A percentile compares a stretch with the other conserved stretches of the same genome.
Conservation (phyloP, 2,797 vertebrate species). For the Macroramphosus scolopax region DNA sequence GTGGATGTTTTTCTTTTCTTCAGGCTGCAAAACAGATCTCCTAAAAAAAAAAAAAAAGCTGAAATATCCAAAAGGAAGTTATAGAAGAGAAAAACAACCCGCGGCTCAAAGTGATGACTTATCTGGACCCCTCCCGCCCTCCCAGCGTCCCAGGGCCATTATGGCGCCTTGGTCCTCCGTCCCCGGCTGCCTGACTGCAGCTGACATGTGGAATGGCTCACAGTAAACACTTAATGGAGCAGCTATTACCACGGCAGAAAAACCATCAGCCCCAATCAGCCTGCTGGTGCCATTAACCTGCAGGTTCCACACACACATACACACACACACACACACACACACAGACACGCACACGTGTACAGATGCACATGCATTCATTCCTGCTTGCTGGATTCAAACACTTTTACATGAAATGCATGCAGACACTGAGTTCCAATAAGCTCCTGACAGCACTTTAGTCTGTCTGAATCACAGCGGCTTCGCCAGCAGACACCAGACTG, state of each 20-base stretch:
- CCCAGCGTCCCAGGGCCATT: no score
- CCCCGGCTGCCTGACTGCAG: slow-evolving; percentile 51
- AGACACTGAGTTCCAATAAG: no score
- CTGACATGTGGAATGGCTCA: slow-evolving; percentile 72
- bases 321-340: no score
- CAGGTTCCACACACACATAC: slow-evolving; percentile 16
- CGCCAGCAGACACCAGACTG: not conserved
- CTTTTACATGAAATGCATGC: no score
- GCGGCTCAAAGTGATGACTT: no score
- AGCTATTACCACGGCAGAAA: slow-evolving; percentile 53
- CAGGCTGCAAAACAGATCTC: no score
- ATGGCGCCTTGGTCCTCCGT: no score
- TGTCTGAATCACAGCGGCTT: slow-evolving; percentile 6
- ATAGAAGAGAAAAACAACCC: no score
- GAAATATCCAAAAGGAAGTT: no score
- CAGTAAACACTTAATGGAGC: slow-evolving; percentile 70
- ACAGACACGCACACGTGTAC: slow-evolving; percentile 8
- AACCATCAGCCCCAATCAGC: slow-evolving; percentile 60
- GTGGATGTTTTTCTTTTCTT: no score
- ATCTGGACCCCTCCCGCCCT: not conserved
- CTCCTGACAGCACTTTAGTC: slow-evolving; percentile 2
- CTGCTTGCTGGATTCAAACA: no score
- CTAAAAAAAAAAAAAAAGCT: no score
- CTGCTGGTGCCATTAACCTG: slow-evolving; percentile 65
- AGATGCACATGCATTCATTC: not conserved